Base-by-base conservation (phyloP, 35 echinoderm and acorn worm species). In the Amphiura filiformis region DNA sequence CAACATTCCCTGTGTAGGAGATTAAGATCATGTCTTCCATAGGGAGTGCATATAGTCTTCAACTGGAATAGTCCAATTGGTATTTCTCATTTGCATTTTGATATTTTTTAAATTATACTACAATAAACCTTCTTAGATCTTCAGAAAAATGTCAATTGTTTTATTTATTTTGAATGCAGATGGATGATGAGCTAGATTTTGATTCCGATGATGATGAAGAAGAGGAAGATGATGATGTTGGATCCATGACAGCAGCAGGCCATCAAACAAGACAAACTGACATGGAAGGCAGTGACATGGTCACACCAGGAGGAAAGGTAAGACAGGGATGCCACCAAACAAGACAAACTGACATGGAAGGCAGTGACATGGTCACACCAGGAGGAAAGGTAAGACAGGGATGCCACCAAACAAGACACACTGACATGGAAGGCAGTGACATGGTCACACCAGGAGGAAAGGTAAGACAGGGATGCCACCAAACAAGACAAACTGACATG, bases 111-210 rank as follows among this genome's bases (percentile, higher is more conserved):
- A n/a, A n/a, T n/a, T n/a, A n/a, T n/a, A n/a, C n/a, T n/a, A n/a
- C n/a, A n/a, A n/a, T n/a, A n/a, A n/a, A n/a, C n/a, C n/a, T n/a
- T n/a, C n/a, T n/a, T n/a, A n/a, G n/a, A n/a, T n/a, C n/a, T n/a
- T n/a, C n/a, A n/a, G n/a, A n/a, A n/a, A n/a, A n/a, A n/a, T n/a
- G n/a, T n/a, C n/a, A n/a, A n/a, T n/a, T n/a, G n/a, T n/a, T n/a
- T n/a, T n/a, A n/a, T 47, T 47, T 4, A 47, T 47, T 47, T 47
- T 47, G 41, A 31, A 39, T 80, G 34, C 83, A 32, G 40, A 81
- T 93, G 95, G 89, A 87, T 23, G 92, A 93, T 90, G 94, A 97
- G 78, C 75, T 97, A 31, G 94, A 97, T 34, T 93, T 93, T 0
- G 94, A 96, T 56, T 91, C 87, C 34, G 91, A 88, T 64, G 93